Conservation (phyloP, 2,888 invertebrate genomes). For the Tipula vernalis region DNA sequence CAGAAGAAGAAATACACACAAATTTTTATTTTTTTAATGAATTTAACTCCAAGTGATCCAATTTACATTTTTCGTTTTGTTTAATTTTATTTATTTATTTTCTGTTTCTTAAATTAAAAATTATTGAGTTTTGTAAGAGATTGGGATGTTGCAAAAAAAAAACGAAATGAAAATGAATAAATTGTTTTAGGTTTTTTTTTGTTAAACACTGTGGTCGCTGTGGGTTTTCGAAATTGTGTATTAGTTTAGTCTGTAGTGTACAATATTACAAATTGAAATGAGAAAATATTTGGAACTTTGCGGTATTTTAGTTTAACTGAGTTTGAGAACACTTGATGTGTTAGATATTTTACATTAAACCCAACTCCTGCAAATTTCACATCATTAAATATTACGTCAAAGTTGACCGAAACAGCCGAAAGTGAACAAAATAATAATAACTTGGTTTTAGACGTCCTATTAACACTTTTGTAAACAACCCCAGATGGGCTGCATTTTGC, state of each 20-base stretch:
- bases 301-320: background rate
- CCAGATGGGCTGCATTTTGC: too few species aligned
- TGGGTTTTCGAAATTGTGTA: background rate
- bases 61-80: background rate
- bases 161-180: background rate
- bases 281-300: background rate
- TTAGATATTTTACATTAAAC: too few species aligned
- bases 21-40: background rate
- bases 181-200: background rate
- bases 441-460: too few species aligned
- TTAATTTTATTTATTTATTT: background rate
- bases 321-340: background rate
- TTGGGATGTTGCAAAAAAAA: background rate
- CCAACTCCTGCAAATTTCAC: too few species aligned
- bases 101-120: background rate
- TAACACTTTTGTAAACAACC: too few species aligned
- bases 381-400: too few species aligned
- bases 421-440: too few species aligned
- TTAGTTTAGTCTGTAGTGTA: background rate
- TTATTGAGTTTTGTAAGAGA: background rate
- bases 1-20: background rate
- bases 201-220: background rate
- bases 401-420: too few species aligned
- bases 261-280: background rate
- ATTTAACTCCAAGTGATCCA: background rate